Evolutionary conservation across 2,888 invertebrate species (phyloP), one percentile per base, ranked within the genome.

Genomic region (Caenorhabditis parvicauda): DNA sequence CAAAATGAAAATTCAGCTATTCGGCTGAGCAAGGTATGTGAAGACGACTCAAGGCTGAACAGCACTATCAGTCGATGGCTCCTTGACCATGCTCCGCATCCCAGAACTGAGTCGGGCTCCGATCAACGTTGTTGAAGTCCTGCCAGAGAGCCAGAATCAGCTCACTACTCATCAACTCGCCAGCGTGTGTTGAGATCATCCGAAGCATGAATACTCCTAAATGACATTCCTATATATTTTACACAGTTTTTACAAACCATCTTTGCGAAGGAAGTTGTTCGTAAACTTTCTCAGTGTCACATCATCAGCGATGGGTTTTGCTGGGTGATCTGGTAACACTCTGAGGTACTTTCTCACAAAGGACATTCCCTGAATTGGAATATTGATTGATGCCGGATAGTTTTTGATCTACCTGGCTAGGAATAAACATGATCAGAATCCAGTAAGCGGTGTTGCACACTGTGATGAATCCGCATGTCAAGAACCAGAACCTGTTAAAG

Each of bases 131-230:
- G 68, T 81, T 81, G 67, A 81, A 81, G 65, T 81, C 81, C 58
- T 81, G 78, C 81, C 81, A 81, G 24, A 81, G 65, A 6, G 79
- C 77, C 29, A 81, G 66, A 14, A 81, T 79, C 54, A 81, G 59
- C 59, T 81, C 81, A 55, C 75, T 75, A 54, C 67, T 75, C 77
- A 81, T 80, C 37, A 81, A 62, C 49, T 81, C 81, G 29, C 81
- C 81, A 27, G 81, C 81, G 55, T 81, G 81, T 1, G 81, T 81
- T 3, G 79, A 78, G 48, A 81, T 79, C 75, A 81, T 81, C 21
- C 81, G 74, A 29, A 81, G 66, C 80, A 81, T 81, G 60, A 81
- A 81, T n/a, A 81, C 70, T 42, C 81, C 81, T 65, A 67, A 24
- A 60, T n/a, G 3, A 25, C 28, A 28, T 41, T 25, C 12, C 21